These are phyloP conservation scores for Sciurus niger DNA, from an alignment of 2,113 vertebrate species.

Conservation along the genomic window DNA sequence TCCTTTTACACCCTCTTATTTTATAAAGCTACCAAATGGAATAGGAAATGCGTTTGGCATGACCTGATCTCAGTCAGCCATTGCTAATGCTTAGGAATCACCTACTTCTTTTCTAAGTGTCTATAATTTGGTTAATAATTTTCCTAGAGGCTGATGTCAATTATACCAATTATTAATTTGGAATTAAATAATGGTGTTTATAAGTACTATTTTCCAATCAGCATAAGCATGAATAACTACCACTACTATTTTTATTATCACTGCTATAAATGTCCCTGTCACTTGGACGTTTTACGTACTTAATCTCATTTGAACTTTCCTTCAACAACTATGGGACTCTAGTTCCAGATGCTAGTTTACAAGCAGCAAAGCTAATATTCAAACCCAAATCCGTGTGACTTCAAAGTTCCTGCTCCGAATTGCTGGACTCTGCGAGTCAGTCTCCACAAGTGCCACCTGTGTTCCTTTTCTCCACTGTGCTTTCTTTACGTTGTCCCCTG, in stretches of 20 bases:
- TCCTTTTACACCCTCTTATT: neutral
- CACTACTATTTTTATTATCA: neutral
- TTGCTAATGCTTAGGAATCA: neutral
- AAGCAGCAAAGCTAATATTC: neutral
- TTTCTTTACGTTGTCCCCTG: neutral
- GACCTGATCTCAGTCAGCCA: neutral
- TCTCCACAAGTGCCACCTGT: neutral
- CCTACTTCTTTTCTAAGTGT: neutral
- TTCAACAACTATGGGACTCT: neutral
- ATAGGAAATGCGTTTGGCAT: neutral
- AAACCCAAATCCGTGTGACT: neutral
- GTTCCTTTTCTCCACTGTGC: neutral
- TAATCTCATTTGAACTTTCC: conserved; percentile 7
- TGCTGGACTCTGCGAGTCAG: neutral
- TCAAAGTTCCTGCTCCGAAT: conserved; percentile 5
- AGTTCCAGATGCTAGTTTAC: neutral
- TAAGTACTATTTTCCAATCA: neutral
- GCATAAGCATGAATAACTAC: neutral
- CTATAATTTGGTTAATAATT: neutral
- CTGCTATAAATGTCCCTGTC: neutral
- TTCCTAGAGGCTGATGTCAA: neutral
- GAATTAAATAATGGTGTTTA: conserved; percentile 10
- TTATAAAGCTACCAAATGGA: neutral
- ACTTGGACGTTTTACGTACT: conserved; percentile 24
- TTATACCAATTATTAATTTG: neutral